Base-by-base conservation (phyloP, 2,888 invertebrate species). In the Agriopis marginaria region DNA sequence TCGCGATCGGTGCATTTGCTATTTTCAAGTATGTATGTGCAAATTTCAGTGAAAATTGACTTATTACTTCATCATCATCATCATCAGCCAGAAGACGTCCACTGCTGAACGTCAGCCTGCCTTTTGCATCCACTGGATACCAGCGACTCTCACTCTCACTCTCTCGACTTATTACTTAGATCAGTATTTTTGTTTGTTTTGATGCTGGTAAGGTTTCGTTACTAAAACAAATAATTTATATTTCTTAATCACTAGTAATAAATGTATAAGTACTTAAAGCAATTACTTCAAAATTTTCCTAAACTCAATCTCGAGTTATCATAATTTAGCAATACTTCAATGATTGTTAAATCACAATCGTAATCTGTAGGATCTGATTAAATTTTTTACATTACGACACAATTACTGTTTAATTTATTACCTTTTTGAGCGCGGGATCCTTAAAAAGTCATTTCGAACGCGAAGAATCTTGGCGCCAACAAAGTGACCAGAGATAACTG, bases 371-470 rank as follows among this genome's bases (percentile, higher is more conserved):
- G 63, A 69, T 74, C 73, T 70, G 68, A 74, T 68, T 74, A 69
- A 70, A 62, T 73, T 74, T 71, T 1, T 74, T 76, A 66, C 73
- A 69, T 76, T 70, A 74, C 72, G 61, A 60, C 73, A 54, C 73
- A 76, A 75, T 73, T 73, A 73, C 73, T 65, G 58, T 73, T 74
- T 65, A 66, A 74, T 74, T 75, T 70, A 72, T 74, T 71, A 73
- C 75, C 71, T 68, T 70, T 73, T 75, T 70, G 51, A 75, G 70
- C 75, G 75, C 63, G 70, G 58, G 64, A 68, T 71, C 70, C 71
- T 74, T 82, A 84, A 86, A 83, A 84, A 82, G 75, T 76, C 70
- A 79, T 81, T 85, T 86, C 73, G 81, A 86, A 83, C 79, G 74
- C 75, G 71, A 77, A 81, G 80, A 79, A 83, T 80, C 81, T 82